Percentiles rank a stretch among this genome's conserved stretches.
Conservation (phyloP, 2,113 vertebrate genomes). For the Stigmatopora argus region DNA sequence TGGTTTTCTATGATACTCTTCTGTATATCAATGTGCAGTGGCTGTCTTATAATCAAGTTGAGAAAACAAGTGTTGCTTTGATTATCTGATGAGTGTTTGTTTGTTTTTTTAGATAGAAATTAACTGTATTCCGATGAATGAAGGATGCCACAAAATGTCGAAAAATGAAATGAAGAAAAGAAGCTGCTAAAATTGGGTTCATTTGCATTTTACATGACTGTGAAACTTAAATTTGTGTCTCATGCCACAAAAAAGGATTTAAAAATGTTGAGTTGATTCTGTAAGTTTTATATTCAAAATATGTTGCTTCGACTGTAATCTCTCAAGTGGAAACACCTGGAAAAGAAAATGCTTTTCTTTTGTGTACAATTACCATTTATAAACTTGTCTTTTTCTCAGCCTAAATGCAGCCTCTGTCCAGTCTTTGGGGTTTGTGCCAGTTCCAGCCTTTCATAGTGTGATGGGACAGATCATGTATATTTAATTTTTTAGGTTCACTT, state of each 20-base stretch:
- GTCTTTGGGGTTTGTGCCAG: background rate
- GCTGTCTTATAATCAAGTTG: conserved; percentile 13
- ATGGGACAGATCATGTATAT: conserved; percentile 5
- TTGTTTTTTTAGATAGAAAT: conserved; percentile 9
- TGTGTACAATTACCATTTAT: background rate
- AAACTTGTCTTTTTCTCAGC: conserved; percentile 8
- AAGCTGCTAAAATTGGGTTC: conserved; percentile 2
- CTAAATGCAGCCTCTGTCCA: background rate
- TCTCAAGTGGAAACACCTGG: background rate
- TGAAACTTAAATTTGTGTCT: conserved; percentile 6
- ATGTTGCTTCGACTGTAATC: background rate
- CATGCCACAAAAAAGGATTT: conserved; percentile 26
- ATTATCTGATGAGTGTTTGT: conserved; percentile 3
- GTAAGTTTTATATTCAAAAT: conserved; percentile 18
- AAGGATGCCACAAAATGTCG: conserved; percentile 47
- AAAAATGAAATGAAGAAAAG: conserved; percentile 7
- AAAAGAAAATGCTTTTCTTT: background rate
- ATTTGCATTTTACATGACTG: conserved; percentile 2
- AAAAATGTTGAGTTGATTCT: conserved; percentile 13
- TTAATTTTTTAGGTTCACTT: background rate
- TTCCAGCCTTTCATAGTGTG: conserved; percentile 7
- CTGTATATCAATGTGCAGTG: conserved; percentile 35
- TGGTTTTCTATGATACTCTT: conserved; percentile 9
- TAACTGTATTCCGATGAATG: conserved; percentile 38
- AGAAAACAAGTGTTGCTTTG: conserved; percentile 9